These are phyloP conservation scores for Xestobium rufovillosum DNA, from an alignment of 2,888 invertebrate species.

Conservation along the genomic window DNA sequence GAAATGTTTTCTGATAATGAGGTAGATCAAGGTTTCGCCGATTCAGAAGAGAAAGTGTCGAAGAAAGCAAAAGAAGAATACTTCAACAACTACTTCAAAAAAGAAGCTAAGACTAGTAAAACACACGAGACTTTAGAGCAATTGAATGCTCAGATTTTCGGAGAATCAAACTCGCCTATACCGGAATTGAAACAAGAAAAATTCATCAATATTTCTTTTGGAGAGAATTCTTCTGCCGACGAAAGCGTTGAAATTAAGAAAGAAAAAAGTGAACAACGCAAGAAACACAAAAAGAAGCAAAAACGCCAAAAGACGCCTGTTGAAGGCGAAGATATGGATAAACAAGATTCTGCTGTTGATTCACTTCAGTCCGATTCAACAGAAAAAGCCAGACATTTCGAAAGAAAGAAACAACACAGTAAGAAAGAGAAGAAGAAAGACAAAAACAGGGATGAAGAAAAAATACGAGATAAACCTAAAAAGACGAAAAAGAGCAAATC, in stretches of 20 bases:
- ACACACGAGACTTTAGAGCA: constrained; percentile 24
- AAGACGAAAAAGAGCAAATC: constrained; percentile 48
- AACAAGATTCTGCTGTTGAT: constrained; percentile 36
- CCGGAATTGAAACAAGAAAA: constrained; percentile 36
- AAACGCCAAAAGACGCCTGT: constrained; percentile 65
- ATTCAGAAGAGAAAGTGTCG: constrained; percentile 31
- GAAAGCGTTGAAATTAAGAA: constrained; percentile 28
- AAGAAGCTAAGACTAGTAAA: constrained; percentile 36
- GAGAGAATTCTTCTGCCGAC: constrained; percentile 37
- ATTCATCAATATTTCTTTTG: constrained; percentile 29
- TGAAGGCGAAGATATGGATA: constrained; percentile 50
- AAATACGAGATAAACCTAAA: constrained; percentile 51
- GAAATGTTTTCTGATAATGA: constrained; percentile 54
- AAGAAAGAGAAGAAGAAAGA: constrained; percentile 57
- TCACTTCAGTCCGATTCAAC: constrained; percentile 29
- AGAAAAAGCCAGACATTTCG: constrained; percentile 36
- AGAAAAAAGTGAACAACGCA: constrained; percentile 51
- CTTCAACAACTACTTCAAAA: constrained; percentile 34
- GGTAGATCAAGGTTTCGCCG: constrained; percentile 45
- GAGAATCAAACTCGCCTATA: constrained; percentile 28
- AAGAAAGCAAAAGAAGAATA: constrained; percentile 30
- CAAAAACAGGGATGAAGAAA: constrained; percentile 50
- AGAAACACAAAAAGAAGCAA: constrained; percentile 80
- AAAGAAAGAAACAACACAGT: constrained; percentile 42
- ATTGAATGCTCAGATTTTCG: constrained; percentile 31